Evolutionary conservation across 1,140 invertebrate species (phyloP), one percentile per base, ranked within the genome.

Genomic region (Meteorus sp.): DNA sequence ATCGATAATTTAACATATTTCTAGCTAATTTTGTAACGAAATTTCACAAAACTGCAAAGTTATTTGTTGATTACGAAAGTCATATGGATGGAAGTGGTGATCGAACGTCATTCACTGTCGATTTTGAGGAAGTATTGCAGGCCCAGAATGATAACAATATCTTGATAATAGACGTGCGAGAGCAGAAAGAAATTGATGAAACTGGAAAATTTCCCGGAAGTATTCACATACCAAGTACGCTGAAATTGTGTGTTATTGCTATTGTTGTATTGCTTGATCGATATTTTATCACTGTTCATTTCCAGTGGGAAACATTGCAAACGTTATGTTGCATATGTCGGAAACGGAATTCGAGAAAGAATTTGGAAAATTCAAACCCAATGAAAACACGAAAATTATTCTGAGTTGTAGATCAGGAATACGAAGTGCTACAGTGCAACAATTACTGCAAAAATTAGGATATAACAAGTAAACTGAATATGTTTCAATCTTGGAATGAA

Each of bases 141-240:
- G 72, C 71, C 8, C 75, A 79, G 56, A 72, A 81, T 47, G 60
- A 79, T 44, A 23, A 68, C 3, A 67, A 59, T 7, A 22, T 72
- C 58, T 61, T 81, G 6, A 81, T 89, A 5, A 85, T 89, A 60
- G 88, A 89, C 77, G 87, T 89, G 0, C 81, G 88, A 19, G 85
- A 88, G 65, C 83, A 84, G 1, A 71, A 81, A 35, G 88, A 89
- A 75, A 76, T 89, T 1, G 67, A 82, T 53, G 81, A 85, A 62
- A 87, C 85, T 47, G 87, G 87, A 3, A 80, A 82, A 70, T 83
- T 89, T 50, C 87, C 88, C 31, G 81, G 83, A 13, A 87, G 85
- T 64, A 87, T 89, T 60, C 88, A 89, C 66, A 87, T 89, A 66
- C 87, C 87, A 63, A 82, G 88, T 85, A 83, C 75, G 72, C 72